Conservation (phyloP, 2,113 vertebrate genomes). For the Pteronura brasiliensis region DNA sequence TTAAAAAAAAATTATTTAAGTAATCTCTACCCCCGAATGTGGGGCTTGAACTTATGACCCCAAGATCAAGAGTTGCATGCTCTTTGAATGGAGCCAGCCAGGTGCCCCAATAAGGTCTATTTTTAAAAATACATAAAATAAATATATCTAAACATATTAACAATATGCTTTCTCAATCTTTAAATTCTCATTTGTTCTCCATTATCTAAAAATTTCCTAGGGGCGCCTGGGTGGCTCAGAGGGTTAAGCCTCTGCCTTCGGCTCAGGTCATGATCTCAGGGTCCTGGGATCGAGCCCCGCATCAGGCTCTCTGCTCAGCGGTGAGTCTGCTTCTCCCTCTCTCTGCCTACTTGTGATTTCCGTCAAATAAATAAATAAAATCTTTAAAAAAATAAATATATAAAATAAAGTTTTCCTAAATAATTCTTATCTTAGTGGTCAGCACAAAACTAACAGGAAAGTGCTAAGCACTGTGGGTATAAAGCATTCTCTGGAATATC, state of each 20-base stretch:
- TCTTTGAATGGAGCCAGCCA: background rate
- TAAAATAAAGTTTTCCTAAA: background rate
- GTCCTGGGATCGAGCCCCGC: too few relatives aligned
- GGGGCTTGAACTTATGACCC: background rate
- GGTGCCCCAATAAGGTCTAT: background rate
- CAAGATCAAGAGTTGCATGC: background rate
- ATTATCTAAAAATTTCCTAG: background rate
- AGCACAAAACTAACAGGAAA: background rate
- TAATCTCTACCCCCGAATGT: background rate
- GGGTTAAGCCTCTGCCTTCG: too few relatives aligned
- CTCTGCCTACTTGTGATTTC: too few relatives aligned
- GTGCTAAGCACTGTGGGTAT: background rate
- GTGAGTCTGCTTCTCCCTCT: too few relatives aligned
- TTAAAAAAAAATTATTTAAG: background rate
- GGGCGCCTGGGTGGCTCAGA: too few relatives aligned
- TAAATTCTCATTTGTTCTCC: conserved; percentile 1
- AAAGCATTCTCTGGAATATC: background rate
- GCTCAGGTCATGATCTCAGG: too few relatives aligned
- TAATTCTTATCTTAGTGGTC: conserved; percentile 5
- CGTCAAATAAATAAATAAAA: too few relatives aligned
- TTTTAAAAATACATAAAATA: conserved; percentile 10
- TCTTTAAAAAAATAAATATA: too few relatives aligned
- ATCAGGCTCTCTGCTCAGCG: too few relatives aligned
- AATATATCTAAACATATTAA: background rate
- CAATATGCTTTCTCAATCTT: conserved; percentile 2